phyloP scores from a whole-genome alignment of 2,888 invertebrate species.

The Oligia latruncula region DNA sequence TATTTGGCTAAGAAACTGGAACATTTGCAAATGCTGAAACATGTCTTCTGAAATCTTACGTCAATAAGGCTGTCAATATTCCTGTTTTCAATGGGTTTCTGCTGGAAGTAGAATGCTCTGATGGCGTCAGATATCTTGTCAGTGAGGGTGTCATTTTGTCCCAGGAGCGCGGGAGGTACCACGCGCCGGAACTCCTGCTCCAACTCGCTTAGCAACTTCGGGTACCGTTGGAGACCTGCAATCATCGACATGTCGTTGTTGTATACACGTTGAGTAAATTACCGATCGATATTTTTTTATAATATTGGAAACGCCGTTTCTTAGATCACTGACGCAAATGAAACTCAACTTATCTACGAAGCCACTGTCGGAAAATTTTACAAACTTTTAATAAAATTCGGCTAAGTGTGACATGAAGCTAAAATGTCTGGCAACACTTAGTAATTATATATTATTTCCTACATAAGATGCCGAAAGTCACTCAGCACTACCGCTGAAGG shows the following conservation, averaged over 20 bases:
- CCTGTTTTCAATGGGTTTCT: slow-evolving; percentile 87
- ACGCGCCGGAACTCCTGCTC: slow-evolving; percentile 90
- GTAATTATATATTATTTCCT: neutral
- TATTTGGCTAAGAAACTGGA: neutral
- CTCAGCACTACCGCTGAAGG: too few species aligned
- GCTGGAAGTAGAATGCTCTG: slow-evolving; percentile 90
- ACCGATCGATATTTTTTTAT: neutral
- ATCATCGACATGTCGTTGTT: slow-evolving; percentile 8
- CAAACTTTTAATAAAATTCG: neutral
- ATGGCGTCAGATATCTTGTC: slow-evolving; percentile 86
- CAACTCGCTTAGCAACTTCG: slow-evolving; percentile 88
- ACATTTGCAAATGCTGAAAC: neutral
- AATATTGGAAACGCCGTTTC: neutral
- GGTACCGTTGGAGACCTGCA: slow-evolving; percentile 90
- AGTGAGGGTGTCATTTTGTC: slow-evolving; percentile 75
- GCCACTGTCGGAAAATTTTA: neutral
- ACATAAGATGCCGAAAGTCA: neutral
- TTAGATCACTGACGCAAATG: neutral
- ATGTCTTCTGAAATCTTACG: slow-evolving; percentile 73
- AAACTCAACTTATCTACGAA: neutral
- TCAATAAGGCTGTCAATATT: slow-evolving; percentile 90
- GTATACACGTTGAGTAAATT: neutral
- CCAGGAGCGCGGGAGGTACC: slow-evolving; percentile 88
- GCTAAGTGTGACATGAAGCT: neutral
- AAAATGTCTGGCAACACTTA: neutral